Conservation (phyloP, 2,113 vertebrate genomes). For the Rhodinocichla rosea region DNA sequence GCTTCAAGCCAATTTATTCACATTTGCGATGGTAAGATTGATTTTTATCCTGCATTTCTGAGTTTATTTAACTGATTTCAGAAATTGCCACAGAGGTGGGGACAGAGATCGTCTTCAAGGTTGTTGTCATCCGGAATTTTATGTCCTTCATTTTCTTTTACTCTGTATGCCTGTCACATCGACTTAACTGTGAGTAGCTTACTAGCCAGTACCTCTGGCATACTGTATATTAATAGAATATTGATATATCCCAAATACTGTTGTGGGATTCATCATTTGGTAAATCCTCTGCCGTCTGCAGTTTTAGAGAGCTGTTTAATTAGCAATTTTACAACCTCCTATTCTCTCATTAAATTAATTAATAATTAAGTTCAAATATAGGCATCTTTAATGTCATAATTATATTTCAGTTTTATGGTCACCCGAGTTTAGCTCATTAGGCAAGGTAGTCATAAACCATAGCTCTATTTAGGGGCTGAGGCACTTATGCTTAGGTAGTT, state of each 20-base stretch:
- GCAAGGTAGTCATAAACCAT: slow-evolving; percentile 76
- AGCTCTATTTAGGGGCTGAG: slow-evolving; percentile 65
- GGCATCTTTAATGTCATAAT: slow-evolving; percentile 92
- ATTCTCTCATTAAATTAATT: slow-evolving; percentile 89
- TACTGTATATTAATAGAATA: slow-evolving; percentile 91
- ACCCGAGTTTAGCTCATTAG: slow-evolving; percentile 81
- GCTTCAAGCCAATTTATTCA: slow-evolving; percentile 10
- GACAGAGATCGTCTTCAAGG: slow-evolving; percentile 81
- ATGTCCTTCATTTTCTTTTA: slow-evolving; percentile 81
- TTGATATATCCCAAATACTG: slow-evolving; percentile 86
- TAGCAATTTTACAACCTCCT: slow-evolving; percentile 86
- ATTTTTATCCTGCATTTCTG: slow-evolving; percentile 76
- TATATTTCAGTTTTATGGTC: slow-evolving; percentile 89
- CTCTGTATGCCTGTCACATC: slow-evolving; percentile 82
- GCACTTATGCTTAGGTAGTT: slow-evolving; percentile 17
- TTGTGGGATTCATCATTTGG: slow-evolving; percentile 80
- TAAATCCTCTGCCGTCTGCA: slow-evolving; percentile 82
- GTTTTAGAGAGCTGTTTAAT: slow-evolving; percentile 85
- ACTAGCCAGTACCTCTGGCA: slow-evolving; percentile 84
- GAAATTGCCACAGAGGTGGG: slow-evolving; percentile 51
- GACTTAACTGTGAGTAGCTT: slow-evolving; percentile 77
- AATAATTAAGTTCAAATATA: slow-evolving; percentile 92
- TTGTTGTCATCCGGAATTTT: slow-evolving; percentile 84
- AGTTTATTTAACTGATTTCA: slow-evolving; percentile 79
- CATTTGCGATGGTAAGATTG: slow-evolving; percentile 57